Base-by-base conservation (phyloP, 2,888 invertebrate species). In the Incurvaria masculella region DNA sequence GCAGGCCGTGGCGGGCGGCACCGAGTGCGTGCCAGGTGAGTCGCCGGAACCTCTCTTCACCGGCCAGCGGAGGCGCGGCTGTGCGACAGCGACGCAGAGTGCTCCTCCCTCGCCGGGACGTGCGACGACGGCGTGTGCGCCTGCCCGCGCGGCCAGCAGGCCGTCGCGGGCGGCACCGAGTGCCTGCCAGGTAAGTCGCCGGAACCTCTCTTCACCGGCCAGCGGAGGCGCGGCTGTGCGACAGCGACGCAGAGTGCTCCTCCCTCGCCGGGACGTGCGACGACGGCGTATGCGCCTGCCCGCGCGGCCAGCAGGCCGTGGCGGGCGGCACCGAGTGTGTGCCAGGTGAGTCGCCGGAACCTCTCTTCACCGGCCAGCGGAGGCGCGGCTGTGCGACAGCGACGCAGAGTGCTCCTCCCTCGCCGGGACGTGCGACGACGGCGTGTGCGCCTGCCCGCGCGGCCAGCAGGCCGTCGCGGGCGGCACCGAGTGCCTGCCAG, bases 341-440 rank as follows among this genome's bases (percentile, higher is more conserved):
- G n/a, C 46, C 46, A n/a, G 49, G 56, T 55, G 47, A 41, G 45
- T n/a, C n/a, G n/a, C n/a, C n/a, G n/a, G n/a, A n/a, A n/a, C n/a
- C n/a, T n/a, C n/a, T n/a, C n/a, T n/a, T n/a, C n/a, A n/a, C 16
- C 33, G 4, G 33, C 16, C 56, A 0, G 4, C 53, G 0, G 55
- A 61, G 0, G 46, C 66, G 3, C 73, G 72, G 72, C 42, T 54
- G 0, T 76, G 76, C 44, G 46, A 49, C 0, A 33, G 47, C 0
- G 57, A 69, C 45, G 20, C 16, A 0, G 70, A 76, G 4, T 75
- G 76, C 49, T 38, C 55, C 0, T 57, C 56, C 2, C 55, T 69
- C 0, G 4, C 41, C 0, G 62, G 66, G 2, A 50, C 62, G 1
- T 78, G 76, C 38, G 41, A 6, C 0, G 48, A 41, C 0, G 70